phyloP scores from a whole-genome alignment of 1,140 invertebrate species.

The Holotrichia oblita region DNA sequence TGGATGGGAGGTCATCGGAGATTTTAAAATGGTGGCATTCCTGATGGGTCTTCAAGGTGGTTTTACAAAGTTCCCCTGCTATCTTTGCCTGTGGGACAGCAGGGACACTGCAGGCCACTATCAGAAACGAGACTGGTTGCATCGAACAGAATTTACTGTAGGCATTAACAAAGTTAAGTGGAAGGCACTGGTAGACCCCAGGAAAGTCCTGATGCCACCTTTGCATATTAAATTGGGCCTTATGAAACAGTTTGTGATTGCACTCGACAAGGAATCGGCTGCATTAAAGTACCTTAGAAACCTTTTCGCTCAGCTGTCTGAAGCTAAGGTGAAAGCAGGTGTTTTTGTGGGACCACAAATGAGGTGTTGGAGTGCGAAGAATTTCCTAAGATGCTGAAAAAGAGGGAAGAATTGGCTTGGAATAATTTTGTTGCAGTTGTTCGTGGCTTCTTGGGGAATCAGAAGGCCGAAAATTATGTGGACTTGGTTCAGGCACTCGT shows the following conservation, averaged over 20 bases:
- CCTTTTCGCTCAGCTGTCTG: slow-evolving; percentile 17
- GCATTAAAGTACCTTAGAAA: neutral
- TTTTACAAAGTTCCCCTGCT: slow-evolving; percentile 61
- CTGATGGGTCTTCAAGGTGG: slow-evolving; percentile 60
- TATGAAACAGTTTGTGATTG: slow-evolving; percentile 42
- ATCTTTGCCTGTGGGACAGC: slow-evolving; percentile 62
- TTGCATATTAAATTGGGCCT: slow-evolving; percentile 60
- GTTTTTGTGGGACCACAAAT: slow-evolving; percentile 29
- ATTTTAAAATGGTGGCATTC: slow-evolving; percentile 59
- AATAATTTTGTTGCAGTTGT: slow-evolving; percentile 47
- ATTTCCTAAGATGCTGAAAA: neutral
- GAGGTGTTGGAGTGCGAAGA: neutral
- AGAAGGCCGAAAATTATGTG: slow-evolving; percentile 51
- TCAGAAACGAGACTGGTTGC: slow-evolving; percentile 52
- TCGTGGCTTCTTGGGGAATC: slow-evolving; percentile 53
- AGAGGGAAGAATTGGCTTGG: neutral
- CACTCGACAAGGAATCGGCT: neutral
- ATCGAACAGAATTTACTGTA: slow-evolving; percentile 50
- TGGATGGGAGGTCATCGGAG: slow-evolving; percentile 39
- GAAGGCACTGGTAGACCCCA: slow-evolving; percentile 52
- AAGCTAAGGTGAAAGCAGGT: slow-evolving; percentile 39
- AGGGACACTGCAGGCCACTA: slow-evolving; percentile 57
- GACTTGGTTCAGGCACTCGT: slow-evolving; percentile 40
- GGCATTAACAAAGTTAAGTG: slow-evolving; percentile 56
- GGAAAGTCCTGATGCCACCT: slow-evolving; percentile 57